phyloP scores from a whole-genome alignment of 2,888 invertebrate species.

The Machimus atricapillus region DNA sequence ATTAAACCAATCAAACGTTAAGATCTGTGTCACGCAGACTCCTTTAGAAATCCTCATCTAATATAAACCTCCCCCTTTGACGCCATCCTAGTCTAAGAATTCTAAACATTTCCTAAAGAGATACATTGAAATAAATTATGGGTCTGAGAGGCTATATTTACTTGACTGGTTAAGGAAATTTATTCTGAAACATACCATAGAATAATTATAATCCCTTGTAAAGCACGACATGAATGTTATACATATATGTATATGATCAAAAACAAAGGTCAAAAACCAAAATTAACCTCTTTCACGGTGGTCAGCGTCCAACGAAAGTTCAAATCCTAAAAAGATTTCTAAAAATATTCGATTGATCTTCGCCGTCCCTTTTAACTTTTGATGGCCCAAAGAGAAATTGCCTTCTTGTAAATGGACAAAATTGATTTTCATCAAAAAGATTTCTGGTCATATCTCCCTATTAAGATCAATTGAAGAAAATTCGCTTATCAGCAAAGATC shows the following conservation, averaged over 20 bases:
- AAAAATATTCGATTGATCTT: conserved; percentile 11
- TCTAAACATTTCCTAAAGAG: no score
- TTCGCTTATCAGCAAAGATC: conserved; percentile 38
- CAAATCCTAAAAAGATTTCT: conserved; percentile 19
- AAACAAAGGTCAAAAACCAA: background rate
- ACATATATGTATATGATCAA: background rate
- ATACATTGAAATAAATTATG: no score
- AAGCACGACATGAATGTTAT: no score
- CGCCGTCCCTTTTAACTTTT: conserved; percentile 7
- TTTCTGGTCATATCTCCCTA: conserved; percentile 32
- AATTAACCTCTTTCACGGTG: background rate
- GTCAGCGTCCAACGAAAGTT: background rate
- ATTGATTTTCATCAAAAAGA: conserved; percentile 39
- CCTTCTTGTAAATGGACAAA: conserved; percentile 19
- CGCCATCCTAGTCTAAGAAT: no score
- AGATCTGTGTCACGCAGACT: no score
- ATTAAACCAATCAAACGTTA: no score
- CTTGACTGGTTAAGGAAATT: no score
- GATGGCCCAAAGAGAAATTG: background rate
- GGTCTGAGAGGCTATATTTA: no score
- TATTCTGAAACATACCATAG: no score
- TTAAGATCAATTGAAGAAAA: conserved; percentile 41
- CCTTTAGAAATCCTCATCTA: no score
- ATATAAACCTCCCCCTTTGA: no score
- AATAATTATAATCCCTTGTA: no score